phyloP scores from a whole-genome alignment of 2,797 vertebrate species.

The Buceros bicornis region DNA sequence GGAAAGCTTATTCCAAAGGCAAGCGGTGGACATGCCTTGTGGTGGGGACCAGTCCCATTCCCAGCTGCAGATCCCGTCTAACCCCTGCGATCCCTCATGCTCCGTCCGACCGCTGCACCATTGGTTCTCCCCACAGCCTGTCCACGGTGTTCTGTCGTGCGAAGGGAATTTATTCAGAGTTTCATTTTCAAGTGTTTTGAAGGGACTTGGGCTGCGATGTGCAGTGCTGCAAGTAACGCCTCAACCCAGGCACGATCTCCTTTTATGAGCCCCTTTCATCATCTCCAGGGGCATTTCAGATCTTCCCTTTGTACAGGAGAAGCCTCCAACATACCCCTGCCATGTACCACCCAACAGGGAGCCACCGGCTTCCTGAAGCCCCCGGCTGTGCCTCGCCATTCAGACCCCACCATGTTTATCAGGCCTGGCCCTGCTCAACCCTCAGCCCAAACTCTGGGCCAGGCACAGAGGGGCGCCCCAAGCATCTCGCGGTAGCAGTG shows the following conservation, averaged over 20 bases:
- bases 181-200: neutral
- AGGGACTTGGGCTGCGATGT: neutral
- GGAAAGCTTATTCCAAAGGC: neutral
- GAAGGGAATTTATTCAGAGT: neutral
- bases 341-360: neutral
- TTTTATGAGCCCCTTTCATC: too few relatives aligned
- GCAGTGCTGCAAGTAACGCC: neutral
- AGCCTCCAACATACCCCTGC: neutral
- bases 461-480: neutral
- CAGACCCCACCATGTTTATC: neutral
- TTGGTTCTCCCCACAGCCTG: neutral
- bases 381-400: neutral
- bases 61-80: neutral
- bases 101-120: rapidly evolving
- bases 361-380: neutral
- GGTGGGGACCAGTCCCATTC: neutral
- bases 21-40: neutral
- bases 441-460: neutral
- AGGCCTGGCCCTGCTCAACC: neutral
- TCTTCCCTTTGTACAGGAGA: too few relatives aligned
- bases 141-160: neutral
- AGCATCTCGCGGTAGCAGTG: neutral
- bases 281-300: neutral
- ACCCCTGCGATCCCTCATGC: too few relatives aligned
- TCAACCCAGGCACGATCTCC: too few relatives aligned